Percentiles rank a stretch among this genome's conserved stretches.
These are phyloP conservation scores for Troglohyphantes excavatus DNA, from an alignment of 2,888 invertebrate genomes.

Conservation along the genomic window DNA sequence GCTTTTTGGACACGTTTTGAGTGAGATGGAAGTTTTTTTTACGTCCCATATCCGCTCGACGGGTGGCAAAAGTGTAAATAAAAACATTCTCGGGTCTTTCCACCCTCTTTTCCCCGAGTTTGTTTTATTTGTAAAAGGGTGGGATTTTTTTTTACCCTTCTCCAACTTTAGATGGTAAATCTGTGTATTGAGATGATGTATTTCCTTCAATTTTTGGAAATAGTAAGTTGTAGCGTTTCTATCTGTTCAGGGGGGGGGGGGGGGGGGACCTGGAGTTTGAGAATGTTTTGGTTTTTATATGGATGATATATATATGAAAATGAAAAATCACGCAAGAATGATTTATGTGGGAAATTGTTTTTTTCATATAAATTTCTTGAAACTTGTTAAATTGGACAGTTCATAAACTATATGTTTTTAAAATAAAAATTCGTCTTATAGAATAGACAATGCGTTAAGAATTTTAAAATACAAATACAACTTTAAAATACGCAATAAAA, in stretches of 20 bases:
- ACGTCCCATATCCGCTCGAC: conserved; percentile 30
- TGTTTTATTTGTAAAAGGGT: conserved; percentile 38
- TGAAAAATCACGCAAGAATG: background rate
- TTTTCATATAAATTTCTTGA: too few species aligned
- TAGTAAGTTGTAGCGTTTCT: background rate
- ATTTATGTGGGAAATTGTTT: background rate
- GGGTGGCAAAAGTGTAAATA: background rate
- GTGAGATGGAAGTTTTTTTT: conserved; percentile 57
- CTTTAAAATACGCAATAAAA: too few species aligned
- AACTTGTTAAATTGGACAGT: too few species aligned
- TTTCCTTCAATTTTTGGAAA: conserved; percentile 9
- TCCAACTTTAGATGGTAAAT: conserved; percentile 2
- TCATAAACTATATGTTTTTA: too few species aligned
- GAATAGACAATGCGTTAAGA: too few species aligned
- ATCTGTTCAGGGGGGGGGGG: background rate
- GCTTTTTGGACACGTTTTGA: conserved; percentile 64
- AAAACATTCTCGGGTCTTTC: background rate
- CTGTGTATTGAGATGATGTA: conserved; percentile 10
- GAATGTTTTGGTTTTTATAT: background rate
- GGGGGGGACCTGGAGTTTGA: background rate
- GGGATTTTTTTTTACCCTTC: background rate
- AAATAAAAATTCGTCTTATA: too few species aligned
- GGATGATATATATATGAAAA: background rate
- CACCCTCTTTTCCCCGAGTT: conserved; percentile 28
- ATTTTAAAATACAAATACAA: too few species aligned